Conservation (phyloP, 2,113 vertebrate genomes). For the Himantopus leucocephalus region DNA sequence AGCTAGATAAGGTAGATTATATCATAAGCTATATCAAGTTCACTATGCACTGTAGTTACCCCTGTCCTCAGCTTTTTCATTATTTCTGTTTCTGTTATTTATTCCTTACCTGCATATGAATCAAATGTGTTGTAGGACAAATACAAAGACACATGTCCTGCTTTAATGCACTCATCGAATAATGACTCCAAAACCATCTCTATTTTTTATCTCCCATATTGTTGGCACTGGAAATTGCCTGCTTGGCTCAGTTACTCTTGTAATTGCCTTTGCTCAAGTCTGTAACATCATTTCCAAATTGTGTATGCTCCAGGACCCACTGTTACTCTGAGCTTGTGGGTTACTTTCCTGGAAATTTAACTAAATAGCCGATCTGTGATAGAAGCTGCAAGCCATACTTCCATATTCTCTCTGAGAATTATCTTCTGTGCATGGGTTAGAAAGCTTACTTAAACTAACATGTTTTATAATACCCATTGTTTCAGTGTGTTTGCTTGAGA, state of each 20-base stretch:
- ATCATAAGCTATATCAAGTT: neutral
- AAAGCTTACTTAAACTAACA: neutral
- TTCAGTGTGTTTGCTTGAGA: neutral
- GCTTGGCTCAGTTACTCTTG: conserved; percentile 13
- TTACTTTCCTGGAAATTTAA: conserved; percentile 19
- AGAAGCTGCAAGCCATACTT: neutral
- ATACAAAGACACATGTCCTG: neutral
- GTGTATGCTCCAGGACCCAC: neutral
- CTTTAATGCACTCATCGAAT: neutral
- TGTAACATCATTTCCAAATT: conserved; percentile 1
- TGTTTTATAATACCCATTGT: neutral
- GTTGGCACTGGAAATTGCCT: conserved; percentile 12
- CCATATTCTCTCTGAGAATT: neutral
- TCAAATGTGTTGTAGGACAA: neutral
- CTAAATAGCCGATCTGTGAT: neutral
- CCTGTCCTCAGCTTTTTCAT: neutral
- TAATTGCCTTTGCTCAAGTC: neutral
- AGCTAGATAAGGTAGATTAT: neutral
- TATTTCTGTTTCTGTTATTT: neutral
- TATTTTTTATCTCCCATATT: neutral
- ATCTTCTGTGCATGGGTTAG: neutral
- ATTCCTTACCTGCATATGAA: neutral
- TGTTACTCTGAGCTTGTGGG: neutral
- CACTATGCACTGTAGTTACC: neutral
- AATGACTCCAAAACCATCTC: neutral